phyloP scores from a whole-genome alignment of 2,113 vertebrate species.

The Oophaga pumilio region DNA sequence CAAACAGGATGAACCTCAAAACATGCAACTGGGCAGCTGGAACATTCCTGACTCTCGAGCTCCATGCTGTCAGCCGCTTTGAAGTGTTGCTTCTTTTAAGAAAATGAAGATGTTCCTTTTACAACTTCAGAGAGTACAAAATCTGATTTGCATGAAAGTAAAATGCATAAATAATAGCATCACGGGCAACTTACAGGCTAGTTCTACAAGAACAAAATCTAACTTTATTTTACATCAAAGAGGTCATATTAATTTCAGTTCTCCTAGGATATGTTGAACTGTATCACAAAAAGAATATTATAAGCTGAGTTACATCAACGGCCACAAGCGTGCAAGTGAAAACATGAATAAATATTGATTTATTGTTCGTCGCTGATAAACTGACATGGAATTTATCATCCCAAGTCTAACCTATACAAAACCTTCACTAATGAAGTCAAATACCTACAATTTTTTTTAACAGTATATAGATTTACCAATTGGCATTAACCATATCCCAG shows the following conservation, averaged over 20 bases:
- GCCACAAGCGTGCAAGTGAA: conserved; percentile 18
- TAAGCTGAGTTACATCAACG: conserved; percentile 13
- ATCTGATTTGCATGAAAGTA: conserved; percentile 57
- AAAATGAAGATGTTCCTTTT: conserved; percentile 58
- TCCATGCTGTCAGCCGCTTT: conserved; percentile 55
- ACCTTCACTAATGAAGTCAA: conserved; percentile 4
- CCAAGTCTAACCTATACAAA: not conserved
- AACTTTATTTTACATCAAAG: conserved; percentile 58
- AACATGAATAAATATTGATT: conserved; percentile 44
- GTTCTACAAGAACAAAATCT: conserved; percentile 52
- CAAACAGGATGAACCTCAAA: conserved; percentile 57
- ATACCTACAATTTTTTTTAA: not conserved
- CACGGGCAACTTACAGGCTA: conserved; percentile 52
- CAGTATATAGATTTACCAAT: not conserved
- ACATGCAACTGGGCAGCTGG: conserved; percentile 47
- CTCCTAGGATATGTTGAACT: conserved; percentile 28
- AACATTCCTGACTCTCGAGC: conserved; percentile 51
- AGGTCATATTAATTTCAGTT: conserved; percentile 46
- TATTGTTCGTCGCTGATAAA: conserved; percentile 6
- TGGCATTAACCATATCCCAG: not conserved
- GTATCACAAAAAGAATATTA: conserved; percentile 14
- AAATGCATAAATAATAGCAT: conserved; percentile 58
- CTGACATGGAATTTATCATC: not conserved
- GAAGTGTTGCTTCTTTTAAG: conserved; percentile 57
- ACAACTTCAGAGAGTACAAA: conserved; percentile 55